A percentile compares a stretch with the other conserved stretches of the same genome.
Conservation (phyloP, 2,888 invertebrate genomes). For the Trilocha varians region DNA sequence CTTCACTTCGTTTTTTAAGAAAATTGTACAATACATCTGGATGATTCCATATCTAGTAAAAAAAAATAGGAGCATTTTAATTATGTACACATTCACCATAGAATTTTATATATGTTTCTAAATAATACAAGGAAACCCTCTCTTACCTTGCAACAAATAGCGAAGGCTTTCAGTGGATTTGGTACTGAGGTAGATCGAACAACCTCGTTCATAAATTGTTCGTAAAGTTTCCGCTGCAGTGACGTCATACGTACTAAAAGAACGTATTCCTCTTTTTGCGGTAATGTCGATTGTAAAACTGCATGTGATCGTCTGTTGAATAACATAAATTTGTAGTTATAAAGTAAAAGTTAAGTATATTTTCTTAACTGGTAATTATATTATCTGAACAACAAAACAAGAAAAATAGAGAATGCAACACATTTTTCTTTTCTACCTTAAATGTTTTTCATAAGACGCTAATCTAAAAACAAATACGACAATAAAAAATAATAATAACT, state of each 20-base stretch:
- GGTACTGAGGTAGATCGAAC: slow-evolving; percentile 89
- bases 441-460: too few species aligned
- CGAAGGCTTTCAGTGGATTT: slow-evolving; percentile 97
- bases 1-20: slow-evolving; percentile 84
- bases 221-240: slow-evolving; percentile 92
- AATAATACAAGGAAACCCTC: neutral
- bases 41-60: slow-evolving; percentile 89
- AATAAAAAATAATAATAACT: neutral
- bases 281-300: slow-evolving; percentile 92
- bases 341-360: too few species aligned
- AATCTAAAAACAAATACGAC: neutral
- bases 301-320: slow-evolving; percentile 91
- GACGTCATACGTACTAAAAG: slow-evolving; percentile 90
- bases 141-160: slow-evolving; percentile 94
- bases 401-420: too few species aligned
- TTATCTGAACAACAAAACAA: too few species aligned
- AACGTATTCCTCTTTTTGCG: slow-evolving; percentile 96
- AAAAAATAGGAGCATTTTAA: neutral
- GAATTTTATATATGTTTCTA: neutral
- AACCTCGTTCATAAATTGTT: slow-evolving; percentile 94
- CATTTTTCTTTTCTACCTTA: too few species aligned
- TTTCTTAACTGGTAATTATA: too few species aligned
- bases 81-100: neutral
- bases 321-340: too few species aligned
- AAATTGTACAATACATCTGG: slow-evolving; percentile 94